phyloP scores from a whole-genome alignment of 2,797 vertebrate species.

The Argya squamiceps region DNA sequence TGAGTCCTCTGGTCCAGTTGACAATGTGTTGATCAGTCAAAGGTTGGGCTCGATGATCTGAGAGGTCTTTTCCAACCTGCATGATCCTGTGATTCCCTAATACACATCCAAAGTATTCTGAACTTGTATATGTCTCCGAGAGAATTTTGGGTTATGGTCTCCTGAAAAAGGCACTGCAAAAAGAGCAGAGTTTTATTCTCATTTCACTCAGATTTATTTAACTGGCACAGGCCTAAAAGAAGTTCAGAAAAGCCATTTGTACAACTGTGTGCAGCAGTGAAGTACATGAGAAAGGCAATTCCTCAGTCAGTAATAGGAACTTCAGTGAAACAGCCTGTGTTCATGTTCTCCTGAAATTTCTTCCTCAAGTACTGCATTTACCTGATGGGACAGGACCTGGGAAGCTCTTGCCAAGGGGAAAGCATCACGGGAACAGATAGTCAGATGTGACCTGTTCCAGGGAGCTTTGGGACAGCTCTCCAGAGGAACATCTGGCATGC shows the following conservation, averaged over 20 bases:
- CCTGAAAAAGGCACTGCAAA: background rate
- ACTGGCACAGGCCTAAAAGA: background rate
- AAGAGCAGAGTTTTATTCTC: background rate
- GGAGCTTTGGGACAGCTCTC: background rate
- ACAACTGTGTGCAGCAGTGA: background rate
- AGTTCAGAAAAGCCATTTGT: background rate
- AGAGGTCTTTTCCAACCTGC: background rate
- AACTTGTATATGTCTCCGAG: background rate
- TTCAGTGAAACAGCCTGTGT: background rate
- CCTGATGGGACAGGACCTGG: background rate
- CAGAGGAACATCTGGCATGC: background rate
- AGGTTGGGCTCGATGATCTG: background rate
- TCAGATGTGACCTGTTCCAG: background rate
- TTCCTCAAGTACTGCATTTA: background rate
- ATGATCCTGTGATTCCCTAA: background rate
- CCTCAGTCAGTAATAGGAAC: background rate
- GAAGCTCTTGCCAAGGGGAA: background rate
- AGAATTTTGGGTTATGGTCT: rapidly evolving
- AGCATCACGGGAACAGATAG: background rate
- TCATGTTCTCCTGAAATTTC: background rate
- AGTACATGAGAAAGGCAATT: background rate
- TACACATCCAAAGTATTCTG: background rate
- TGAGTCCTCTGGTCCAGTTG: background rate
- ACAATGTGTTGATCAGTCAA: background rate
- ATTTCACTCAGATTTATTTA: background rate